Evolutionary conservation across 2,797 vertebrate species (phyloP), one percentile per base, ranked within the genome.

Genomic region (Danio jaintianensis): DNA sequence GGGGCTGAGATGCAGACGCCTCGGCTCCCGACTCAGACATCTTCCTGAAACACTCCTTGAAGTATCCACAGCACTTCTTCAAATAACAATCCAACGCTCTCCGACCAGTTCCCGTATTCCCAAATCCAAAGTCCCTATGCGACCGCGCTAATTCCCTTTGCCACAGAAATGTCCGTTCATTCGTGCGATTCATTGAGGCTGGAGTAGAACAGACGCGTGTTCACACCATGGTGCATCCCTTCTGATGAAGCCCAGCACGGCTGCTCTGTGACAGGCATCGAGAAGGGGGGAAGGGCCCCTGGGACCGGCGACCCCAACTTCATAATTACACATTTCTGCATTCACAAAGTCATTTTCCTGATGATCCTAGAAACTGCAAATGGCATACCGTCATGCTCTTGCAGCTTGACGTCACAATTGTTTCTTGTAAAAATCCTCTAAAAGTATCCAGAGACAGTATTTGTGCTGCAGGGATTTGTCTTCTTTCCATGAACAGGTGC

Each of bases 21-120:
- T 98, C 96, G 66, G 94, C 93, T 89, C 92, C 96, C 11, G 93
- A 87, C 93, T 97, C 96, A 2, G 81, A 75, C 97, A 98, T 98
- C 91, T 95, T 97, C 94, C 90, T 9, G 87, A 89, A 87, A 85
- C 79, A 59, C 75, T 68, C 59, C 75, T 40, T 58, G 82, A 88
- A 61, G 40, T 48, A 81, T 81, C 86, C 88, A 88, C 88, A 86
- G 88, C 79, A 43, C 83, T 81, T 85, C 82, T 82, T 89, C 90
- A 89, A 88, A 89, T 38, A 55, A 61, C 78, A 86, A 84, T 89
- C 89, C 89, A 87, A 66, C 40, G 29, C 72, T 79, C 73, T 78
- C 68, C 5, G n/a, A 69, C 77, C 42, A 86, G 79, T 79, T 79
- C 83, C 88, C 87, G 90, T 86, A 85, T 67, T 61, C 43, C 87